These are phyloP conservation scores for Podarcis raffonei DNA, from an alignment of 2,113 vertebrate species.

Conservation along the genomic window DNA sequence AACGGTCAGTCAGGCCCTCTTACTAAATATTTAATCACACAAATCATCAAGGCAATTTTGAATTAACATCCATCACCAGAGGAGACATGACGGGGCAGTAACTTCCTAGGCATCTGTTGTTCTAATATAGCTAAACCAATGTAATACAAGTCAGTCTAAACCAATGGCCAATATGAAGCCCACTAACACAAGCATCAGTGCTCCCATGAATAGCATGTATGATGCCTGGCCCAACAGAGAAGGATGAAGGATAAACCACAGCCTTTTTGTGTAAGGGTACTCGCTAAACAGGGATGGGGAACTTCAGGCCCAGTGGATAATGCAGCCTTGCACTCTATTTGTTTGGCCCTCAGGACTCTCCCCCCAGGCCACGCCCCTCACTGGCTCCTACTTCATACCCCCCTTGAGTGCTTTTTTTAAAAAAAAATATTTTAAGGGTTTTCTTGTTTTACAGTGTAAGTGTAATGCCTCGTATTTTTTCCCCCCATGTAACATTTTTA, in stretches of 20 bases:
- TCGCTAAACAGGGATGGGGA: too few relatives aligned
- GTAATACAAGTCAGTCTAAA: background rate
- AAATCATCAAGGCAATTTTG: background rate
- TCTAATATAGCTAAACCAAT: background rate
- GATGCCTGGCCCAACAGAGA: background rate
- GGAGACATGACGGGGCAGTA: background rate
- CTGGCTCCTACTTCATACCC: too few relatives aligned
- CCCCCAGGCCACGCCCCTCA: too few relatives aligned
- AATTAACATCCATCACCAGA: background rate
- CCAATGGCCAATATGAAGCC: background rate
- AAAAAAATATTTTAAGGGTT: too few relatives aligned
- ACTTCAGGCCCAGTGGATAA: too few relatives aligned
- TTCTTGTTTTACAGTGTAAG: too few relatives aligned
- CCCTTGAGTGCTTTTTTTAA: too few relatives aligned
- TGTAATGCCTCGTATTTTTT: too few relatives aligned
- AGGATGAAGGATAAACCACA: too few relatives aligned
- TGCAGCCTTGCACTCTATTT: too few relatives aligned
- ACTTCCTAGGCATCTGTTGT: background rate
- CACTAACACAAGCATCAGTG: background rate
- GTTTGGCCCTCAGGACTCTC: too few relatives aligned
- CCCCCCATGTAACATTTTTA: too few relatives aligned
- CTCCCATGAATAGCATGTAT: background rate
- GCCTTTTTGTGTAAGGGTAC: background rate
- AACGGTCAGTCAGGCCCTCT: background rate
- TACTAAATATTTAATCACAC: background rate